Evolutionary conservation across 2,888 invertebrate species (phyloP).

Genomic region (Tortrix viridana): DNA sequence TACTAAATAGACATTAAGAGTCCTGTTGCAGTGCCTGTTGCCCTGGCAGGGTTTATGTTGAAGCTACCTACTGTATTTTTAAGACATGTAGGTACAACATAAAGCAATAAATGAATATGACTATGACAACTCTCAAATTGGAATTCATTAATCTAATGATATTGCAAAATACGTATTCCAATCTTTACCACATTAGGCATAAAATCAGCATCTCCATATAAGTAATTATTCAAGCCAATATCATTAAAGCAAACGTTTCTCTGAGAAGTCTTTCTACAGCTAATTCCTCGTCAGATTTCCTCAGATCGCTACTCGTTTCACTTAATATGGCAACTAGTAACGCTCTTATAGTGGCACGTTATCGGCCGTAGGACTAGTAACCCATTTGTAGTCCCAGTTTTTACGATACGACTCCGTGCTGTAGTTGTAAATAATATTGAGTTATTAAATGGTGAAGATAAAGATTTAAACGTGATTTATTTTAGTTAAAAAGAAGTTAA

Average conservation of each 20-base stretch:
- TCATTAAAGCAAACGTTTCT: constrained; percentile 10
- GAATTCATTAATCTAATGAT: too few relatives aligned
- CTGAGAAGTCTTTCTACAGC: constrained; percentile 39
- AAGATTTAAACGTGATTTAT: constrained; percentile 6
- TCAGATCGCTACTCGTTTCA: constrained; percentile 47
- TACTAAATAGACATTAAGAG: too few relatives aligned
- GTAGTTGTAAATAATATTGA: constrained; percentile 14
- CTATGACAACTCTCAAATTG: too few relatives aligned
- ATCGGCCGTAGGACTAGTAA: constrained; percentile 36
- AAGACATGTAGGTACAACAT: too few relatives aligned
- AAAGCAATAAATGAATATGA: too few relatives aligned
- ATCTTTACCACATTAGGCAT: too few relatives aligned
- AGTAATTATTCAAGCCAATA: neutral
- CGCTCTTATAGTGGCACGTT: constrained; percentile 38
- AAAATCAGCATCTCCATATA: too few relatives aligned
- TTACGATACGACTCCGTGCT: constrained; percentile 18
- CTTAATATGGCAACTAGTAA: constrained; percentile 56
- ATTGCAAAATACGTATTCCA: too few relatives aligned
- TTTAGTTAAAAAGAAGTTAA: neutral
- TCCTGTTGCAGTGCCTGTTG: too few relatives aligned
- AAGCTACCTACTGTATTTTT: too few relatives aligned
- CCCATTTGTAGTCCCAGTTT: constrained; percentile 33
- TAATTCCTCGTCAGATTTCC: constrained; percentile 54
- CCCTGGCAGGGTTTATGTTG: too few relatives aligned
- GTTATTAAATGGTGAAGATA: constrained; percentile 7